A percentile compares a stretch with the other conserved stretches of the same genome.
Evolutionary conservation across 1,140 invertebrate species (phyloP).

Genomic region (Sarcophaga peregrina): DNA sequence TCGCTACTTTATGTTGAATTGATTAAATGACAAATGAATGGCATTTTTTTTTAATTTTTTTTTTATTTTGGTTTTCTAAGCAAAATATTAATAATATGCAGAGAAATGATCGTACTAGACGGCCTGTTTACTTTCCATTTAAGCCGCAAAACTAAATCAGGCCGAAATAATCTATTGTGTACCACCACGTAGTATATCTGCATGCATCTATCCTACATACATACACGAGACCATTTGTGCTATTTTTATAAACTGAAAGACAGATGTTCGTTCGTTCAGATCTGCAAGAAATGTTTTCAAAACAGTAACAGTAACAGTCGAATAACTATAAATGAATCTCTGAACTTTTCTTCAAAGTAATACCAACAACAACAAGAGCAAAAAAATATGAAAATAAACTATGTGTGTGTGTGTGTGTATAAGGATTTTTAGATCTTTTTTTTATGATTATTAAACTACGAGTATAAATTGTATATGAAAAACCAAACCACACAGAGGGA

Average conservation of each 20-base stretch:
- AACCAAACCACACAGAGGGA: neutral
- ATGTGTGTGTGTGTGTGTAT: neutral
- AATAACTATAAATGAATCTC: constrained; percentile 16
- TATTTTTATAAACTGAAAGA: neutral
- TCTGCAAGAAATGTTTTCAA: neutral
- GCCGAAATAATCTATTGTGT: constrained; percentile 24
- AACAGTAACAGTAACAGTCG: neutral
- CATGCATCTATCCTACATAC: neutral
- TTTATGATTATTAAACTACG: neutral
- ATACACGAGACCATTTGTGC: neutral
- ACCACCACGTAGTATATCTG: neutral
- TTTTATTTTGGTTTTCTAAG: too few relatives aligned
- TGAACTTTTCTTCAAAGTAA: neutral
- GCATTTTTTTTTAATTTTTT: neutral
- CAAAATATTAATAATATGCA: neutral
- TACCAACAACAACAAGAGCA: neutral
- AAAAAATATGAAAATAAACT: neutral
- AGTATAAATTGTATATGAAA: neutral
- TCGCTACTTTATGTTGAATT: constrained; percentile 26
- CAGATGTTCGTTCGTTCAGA: constrained; percentile 31
- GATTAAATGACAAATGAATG: constrained; percentile 35
- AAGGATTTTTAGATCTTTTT: neutral
- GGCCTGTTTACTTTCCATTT: constrained; percentile 35
- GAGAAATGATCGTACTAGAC: neutral
- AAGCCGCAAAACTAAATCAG: constrained; percentile 38